Base-by-base conservation (phyloP, 2,113 vertebrate genomes). In the Carassius gibelio region DNA sequence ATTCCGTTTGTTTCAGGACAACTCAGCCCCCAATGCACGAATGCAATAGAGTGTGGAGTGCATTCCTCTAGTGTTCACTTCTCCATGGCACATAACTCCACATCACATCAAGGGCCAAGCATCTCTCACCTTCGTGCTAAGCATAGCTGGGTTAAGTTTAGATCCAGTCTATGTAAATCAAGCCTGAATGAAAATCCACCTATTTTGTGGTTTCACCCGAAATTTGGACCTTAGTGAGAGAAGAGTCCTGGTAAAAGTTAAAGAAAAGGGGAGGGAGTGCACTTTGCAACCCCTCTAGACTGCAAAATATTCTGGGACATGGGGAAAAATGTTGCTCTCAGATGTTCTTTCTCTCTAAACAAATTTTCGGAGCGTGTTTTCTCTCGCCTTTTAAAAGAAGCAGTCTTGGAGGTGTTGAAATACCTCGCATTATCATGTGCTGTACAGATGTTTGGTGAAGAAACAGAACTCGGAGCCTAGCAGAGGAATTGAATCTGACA, bases 351-450 rank as follows among this genome's bases (percentile, higher is more conserved):
- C 52, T 74, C 79, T 87, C 57, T n/a, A 59, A 68, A 74, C 74
- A 79, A 17, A 69, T 84, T 38, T 13, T 52, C 34, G 55, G 36
- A 62, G 86, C 75, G 87, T 82, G 84, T 83, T 88, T 86, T 89
- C 87, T 88, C 86, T 88, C 66, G 84, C 86, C 81, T 87, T 82
- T 81, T 84, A 85, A 87, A 89, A 57, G 78, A 80, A 84, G 79
- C 85, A 30, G 78, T 87, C 82, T 91, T 90, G 77, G 75, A 88
- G 87, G 85, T 88, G 81, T 72, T 90, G 88, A 91, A 94, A 93
- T 91, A 45, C 19, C 90, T 85, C 86, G 13, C 68, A 84, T 93
- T 92, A 91, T 92, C 92, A 90, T 94, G 93, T 94, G 93, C 68
- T 84, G 14, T 84, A 50, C 91, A 94, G 90, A 92, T 93, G 90